phyloP scores from a whole-genome alignment of 2,797 vertebrate genomes.

The Lycodopsis pacificus region DNA sequence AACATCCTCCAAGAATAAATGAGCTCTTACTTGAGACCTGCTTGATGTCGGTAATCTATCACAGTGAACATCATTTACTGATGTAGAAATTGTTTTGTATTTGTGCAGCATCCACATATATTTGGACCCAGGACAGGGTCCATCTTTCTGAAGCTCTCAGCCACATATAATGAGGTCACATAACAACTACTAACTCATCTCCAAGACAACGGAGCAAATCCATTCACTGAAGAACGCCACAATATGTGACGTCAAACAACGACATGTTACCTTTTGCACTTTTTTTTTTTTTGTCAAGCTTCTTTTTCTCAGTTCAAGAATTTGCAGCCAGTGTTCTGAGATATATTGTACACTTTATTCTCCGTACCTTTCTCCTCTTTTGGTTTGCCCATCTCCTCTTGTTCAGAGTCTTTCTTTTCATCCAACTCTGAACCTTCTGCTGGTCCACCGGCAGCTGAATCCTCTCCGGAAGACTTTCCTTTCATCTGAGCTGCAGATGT shows the following conservation, averaged over 20 bases:
- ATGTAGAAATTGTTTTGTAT: background rate
- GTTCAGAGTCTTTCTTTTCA: constrained; percentile 28
- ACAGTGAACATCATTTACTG: background rate
- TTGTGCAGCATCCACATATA: too few species aligned
- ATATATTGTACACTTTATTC: background rate
- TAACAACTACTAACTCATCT: too few species aligned
- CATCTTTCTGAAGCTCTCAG: too few species aligned
- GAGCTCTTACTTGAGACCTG: background rate
- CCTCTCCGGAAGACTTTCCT: constrained; percentile 21
- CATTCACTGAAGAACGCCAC: too few species aligned
- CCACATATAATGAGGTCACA: too few species aligned
- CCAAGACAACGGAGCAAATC: too few species aligned
- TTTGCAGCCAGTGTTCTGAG: background rate
- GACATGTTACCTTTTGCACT: too few species aligned
- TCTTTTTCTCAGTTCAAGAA: background rate
- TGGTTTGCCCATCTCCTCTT: constrained; percentile 37
- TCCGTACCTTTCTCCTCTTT: constrained; percentile 59
- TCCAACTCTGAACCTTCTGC: background rate
- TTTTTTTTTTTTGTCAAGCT: background rate
- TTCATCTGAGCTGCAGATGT: constrained; percentile 3
- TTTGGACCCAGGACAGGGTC: too few species aligned
- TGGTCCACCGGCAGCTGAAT: constrained; percentile 12
- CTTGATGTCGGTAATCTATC: background rate
- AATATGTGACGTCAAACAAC: too few species aligned
- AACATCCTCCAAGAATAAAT: background rate